A percentile compares a stretch with the other conserved stretches of the same genome.
These are phyloP conservation scores for Pitangus sulphuratus DNA, from an alignment of 2,797 vertebrate species.

Conservation along the genomic window DNA sequence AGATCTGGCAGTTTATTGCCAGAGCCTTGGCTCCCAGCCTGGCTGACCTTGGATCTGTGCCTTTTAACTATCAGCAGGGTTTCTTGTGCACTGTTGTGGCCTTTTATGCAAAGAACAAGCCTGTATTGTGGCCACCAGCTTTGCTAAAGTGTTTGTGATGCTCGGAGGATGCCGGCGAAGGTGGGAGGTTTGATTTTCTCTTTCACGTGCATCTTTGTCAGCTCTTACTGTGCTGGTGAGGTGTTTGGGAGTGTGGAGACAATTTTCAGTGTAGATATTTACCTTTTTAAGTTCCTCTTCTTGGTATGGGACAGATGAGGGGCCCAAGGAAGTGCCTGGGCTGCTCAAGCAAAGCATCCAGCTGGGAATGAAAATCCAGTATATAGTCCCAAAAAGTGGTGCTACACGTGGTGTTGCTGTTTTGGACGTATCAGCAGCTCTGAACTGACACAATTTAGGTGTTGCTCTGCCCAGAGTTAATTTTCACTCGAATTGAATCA, in stretches of 20 bases:
- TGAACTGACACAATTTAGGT: not conserved
- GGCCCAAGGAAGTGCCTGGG: accelerated
- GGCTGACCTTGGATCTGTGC: conserved; percentile 32
- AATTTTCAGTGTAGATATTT: not conserved
- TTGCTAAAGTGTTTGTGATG: not conserved
- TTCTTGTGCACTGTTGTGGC: not conserved
- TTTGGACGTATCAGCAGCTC: not conserved
- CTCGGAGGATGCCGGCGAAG: not conserved
- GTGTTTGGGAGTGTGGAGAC: not conserved
- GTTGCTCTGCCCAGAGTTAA: conserved; percentile 29
- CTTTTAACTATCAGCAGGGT: not conserved
- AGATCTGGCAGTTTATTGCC: not conserved
- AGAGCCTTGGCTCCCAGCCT: conserved; percentile 38
- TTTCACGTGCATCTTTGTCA: accelerated
- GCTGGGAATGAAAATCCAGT: not conserved
- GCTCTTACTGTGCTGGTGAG: accelerated
- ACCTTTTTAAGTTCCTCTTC: not conserved
- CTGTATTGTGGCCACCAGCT: conserved; percentile 1
- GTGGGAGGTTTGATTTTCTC: not conserved
- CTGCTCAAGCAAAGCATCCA: accelerated
- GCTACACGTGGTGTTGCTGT: not conserved
- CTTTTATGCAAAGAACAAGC: conserved; percentile 28
- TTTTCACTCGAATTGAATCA: conserved; percentile 46
- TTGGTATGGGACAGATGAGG: not conserved
- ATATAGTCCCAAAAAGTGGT: not conserved